Conservation (phyloP, 1,140 invertebrate species). For the Danaus plexippus region DNA sequence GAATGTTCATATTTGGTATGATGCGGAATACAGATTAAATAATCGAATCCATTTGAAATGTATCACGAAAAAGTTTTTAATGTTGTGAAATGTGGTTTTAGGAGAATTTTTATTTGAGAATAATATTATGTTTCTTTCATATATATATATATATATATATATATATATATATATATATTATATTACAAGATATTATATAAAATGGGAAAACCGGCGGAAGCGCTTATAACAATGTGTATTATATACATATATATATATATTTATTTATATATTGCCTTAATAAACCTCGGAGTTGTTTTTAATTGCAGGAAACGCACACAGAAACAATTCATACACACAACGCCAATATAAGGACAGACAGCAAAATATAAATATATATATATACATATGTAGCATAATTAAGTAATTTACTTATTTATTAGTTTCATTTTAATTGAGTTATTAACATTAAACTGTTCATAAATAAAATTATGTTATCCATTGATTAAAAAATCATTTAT, state of each 20-base stretch:
- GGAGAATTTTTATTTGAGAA: too few relatives aligned
- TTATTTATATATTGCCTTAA: conserved; percentile 15
- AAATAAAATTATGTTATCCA: conserved; percentile 3
- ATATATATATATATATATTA: background rate
- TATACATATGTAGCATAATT: background rate
- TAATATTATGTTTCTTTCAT: too few relatives aligned
- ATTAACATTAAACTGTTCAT: conserved; percentile 3
- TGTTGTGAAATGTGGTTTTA: too few relatives aligned
- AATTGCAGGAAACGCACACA: conserved; percentile 55
- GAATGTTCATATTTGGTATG: too few relatives aligned
- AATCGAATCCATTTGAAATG: too few relatives aligned
- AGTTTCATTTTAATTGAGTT: background rate
- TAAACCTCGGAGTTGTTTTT: conserved; percentile 38
- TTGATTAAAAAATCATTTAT: background rate
- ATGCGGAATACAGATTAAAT: too few relatives aligned
- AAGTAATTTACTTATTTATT: background rate
- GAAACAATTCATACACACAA: conserved; percentile 27
- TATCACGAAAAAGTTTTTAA: too few relatives aligned
- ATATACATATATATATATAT: conserved; percentile 9
- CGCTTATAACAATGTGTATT: conserved; percentile 21
- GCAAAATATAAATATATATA: conserved; percentile 22
- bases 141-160: background rate
- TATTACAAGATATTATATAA: conserved; percentile 1
- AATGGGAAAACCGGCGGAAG: conserved; percentile 34
- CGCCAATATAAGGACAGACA: conserved; percentile 25